Evolutionary conservation across 2,888 invertebrate species (phyloP), one percentile per base, ranked within the genome.

Genomic region (Rotaria sp.): DNA sequence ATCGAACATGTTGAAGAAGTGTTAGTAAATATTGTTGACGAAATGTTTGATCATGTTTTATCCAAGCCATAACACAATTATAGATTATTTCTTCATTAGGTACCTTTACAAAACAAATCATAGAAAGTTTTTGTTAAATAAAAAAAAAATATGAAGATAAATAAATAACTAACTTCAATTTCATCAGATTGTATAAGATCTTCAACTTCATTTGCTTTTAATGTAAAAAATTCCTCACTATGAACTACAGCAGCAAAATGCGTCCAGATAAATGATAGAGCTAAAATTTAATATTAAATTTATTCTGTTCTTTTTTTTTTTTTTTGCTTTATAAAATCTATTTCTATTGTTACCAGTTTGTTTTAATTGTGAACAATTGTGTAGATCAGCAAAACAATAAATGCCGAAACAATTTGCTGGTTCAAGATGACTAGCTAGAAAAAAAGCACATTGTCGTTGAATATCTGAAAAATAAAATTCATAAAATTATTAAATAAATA

Each of bases 401-500:
- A 91, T 91, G 0, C 91, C 91, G 10, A 91, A 88, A 87, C 90
- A 90, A 88, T 91, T 91, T 59, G 90, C 89, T 38, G 89, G 89
- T 88, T 91, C 90, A 24, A 91, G 88, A 87, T 91, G 90, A 59
- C 90, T 89, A 88, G 90, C 89, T n/a, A 91, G 88, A 87, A 91
- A 91, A 84, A 90, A 88, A 86, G 90, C 90, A 87, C 91, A 91
- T 1, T 90, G 90, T 85, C 89, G 88, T 87, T 90, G 90, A n/a
- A 91, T 90, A 85, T 90, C 91, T 90, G 86, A 4, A 80, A 41
- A 67, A 67, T 1, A 15, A 67, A 35, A 18, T 11, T 15, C 30
- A 35, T 35, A 30, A 67, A 13, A 8, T 38, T 5, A 48, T 18
- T 10, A 35, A 59, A 87, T 38, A 85, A 38, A 59, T 74, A 75